Percentiles rank a stretch among this genome's conserved stretches.
Conservation (phyloP, 2,888 invertebrate species). For the Plagodis dolabraria region DNA sequence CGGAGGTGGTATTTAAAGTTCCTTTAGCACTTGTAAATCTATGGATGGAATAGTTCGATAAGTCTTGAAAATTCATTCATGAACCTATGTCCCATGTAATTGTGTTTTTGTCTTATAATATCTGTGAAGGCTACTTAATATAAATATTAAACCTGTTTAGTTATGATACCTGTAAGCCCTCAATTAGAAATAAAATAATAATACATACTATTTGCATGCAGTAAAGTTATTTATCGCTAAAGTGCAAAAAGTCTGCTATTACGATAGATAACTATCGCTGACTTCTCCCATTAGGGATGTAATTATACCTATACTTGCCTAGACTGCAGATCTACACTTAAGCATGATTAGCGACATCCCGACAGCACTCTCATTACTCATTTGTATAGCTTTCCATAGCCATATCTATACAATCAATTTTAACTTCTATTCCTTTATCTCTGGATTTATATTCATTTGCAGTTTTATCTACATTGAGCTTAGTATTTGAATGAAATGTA, state of each 20-base stretch:
- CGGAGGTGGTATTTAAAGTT: background rate
- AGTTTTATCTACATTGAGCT: slow-evolving; percentile 7
- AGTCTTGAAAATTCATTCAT: too few relatives aligned
- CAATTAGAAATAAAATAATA: too few relatives aligned
- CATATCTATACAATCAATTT: slow-evolving; percentile 23
- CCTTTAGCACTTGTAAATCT: background rate
- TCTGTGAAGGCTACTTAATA: too few relatives aligned
- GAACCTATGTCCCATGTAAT: background rate
- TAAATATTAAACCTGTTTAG: too few relatives aligned
- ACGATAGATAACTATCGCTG: too few relatives aligned
- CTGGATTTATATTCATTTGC: slow-evolving; percentile 22
- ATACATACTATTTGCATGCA: too few relatives aligned
- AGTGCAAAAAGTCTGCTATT: too few relatives aligned
- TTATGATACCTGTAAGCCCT: too few relatives aligned
- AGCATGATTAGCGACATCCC: slow-evolving; percentile 60
- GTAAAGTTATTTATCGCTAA: too few relatives aligned
- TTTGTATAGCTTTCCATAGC: slow-evolving; percentile 54
- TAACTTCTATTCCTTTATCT: slow-evolving; percentile 8
- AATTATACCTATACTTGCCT: background rate
- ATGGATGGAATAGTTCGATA: too few relatives aligned
- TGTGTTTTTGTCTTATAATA: too few relatives aligned
- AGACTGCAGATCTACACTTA: slow-evolving; percentile 49
- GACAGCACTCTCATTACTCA: slow-evolving; percentile 55
- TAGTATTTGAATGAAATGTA: slow-evolving; percentile 7
- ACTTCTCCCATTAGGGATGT: too few relatives aligned